A percentile compares a stretch with the other conserved stretches of the same genome.
These are phyloP conservation scores for Ptychodera flava DNA, from an alignment of 35 echinoderm and acorn worm genomes.

Conservation along the genomic window DNA sequence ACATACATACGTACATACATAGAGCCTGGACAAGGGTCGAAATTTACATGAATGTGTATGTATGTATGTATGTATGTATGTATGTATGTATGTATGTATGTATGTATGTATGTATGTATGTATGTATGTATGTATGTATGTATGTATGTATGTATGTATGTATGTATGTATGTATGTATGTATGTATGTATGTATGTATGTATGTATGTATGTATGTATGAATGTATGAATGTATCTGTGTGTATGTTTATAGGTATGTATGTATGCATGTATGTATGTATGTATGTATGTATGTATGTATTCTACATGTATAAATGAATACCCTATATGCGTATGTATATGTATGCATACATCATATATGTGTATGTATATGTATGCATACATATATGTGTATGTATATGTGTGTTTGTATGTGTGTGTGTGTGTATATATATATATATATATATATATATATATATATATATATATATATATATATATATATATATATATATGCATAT, in stretches of 20 bases:
- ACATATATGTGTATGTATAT: not conserved
- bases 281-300: constrained; percentile 2
- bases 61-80: constrained; percentile 2
- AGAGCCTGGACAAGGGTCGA: not conserved
- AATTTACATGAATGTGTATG: not conserved
- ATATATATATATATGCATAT: too few species aligned
- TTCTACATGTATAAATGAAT: not conserved
- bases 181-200: constrained; percentile 2
- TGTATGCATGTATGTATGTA: not conserved
- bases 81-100: constrained; percentile 2
- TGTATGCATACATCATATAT: not conserved
- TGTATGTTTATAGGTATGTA: not conserved
- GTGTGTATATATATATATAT: too few species aligned
- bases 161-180: constrained; percentile 2
- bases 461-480: too few species aligned
- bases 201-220: constrained; percentile 2
- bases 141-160: constrained; percentile 2
- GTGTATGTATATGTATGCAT: not conserved
- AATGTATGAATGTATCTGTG: not conserved
- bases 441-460: too few species aligned
- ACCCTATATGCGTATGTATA: not conserved
- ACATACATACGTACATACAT: not conserved
- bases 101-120: constrained; percentile 2
- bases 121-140: constrained; percentile 2
- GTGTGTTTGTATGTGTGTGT: not conserved